phyloP scores from a whole-genome alignment of 2,797 vertebrate genomes.

The Tympanoctomys barrerae region DNA sequence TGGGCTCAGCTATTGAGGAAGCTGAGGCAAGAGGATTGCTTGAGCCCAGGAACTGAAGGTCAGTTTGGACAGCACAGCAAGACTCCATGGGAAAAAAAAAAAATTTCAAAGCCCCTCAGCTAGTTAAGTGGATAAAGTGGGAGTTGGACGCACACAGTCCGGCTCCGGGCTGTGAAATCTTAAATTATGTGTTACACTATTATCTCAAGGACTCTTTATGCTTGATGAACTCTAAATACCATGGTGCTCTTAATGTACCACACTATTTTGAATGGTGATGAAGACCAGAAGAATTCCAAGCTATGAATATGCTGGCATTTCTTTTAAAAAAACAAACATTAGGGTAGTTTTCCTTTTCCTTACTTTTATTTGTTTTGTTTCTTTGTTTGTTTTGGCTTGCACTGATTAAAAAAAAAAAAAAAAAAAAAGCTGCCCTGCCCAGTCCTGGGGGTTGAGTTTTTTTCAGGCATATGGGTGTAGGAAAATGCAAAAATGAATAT shows the following conservation, averaged over 20 bases:
- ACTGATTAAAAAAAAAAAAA: background rate
- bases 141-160: background rate
- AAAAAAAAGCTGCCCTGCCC: background rate
- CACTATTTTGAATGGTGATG: background rate
- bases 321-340: background rate
- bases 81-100: background rate
- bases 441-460: background rate
- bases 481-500: background rate
- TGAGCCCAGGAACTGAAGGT: background rate
- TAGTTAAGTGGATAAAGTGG: background rate
- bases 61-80: background rate
- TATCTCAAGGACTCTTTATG: background rate
- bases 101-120: background rate
- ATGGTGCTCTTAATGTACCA: background rate
- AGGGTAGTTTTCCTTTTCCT: background rate
- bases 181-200: background rate
- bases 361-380: background rate
- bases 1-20: background rate
- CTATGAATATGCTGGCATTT: background rate
- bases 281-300: slow-evolving; percentile 14
- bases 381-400: background rate
- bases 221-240: background rate
- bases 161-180: background rate
- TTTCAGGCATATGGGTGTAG: background rate
- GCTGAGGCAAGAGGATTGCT: background rate